These are phyloP conservation scores for Spodoptera frugiperda DNA, from an alignment of 1,140 invertebrate species.

Conservation along the genomic window DNA sequence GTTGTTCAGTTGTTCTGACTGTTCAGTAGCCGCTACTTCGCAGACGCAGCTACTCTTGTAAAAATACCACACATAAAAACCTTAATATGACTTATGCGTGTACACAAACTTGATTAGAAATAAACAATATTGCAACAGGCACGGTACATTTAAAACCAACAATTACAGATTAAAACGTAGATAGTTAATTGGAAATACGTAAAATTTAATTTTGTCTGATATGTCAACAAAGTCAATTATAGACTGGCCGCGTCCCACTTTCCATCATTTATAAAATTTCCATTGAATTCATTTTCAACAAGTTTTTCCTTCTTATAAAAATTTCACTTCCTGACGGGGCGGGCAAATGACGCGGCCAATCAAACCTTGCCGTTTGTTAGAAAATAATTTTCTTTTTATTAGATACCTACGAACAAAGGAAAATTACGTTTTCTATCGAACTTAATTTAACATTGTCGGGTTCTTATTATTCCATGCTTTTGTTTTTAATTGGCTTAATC, in stretches of 20 bases:
- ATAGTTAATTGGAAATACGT: not conserved
- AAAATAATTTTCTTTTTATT: conserved; percentile 35
- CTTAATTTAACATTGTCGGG: conserved; percentile 19
- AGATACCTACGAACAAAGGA: conserved; percentile 32
- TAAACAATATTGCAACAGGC: too few species aligned
- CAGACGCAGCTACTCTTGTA: too few species aligned
- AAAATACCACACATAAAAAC: too few species aligned
- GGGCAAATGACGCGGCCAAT: conserved; percentile 31
- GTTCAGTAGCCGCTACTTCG: too few species aligned
- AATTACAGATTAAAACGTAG: too few species aligned
- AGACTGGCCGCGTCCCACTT: too few species aligned
- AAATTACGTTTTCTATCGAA: conserved; percentile 29
- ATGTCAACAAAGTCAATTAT: not conserved
- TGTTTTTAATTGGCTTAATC: conserved; percentile 34
- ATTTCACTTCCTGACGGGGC: conserved; percentile 24
- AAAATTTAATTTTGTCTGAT: not conserved
- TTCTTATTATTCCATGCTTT: conserved; percentile 15
- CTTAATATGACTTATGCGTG: too few species aligned
- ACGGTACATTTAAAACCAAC: too few species aligned
- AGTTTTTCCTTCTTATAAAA: not conserved
- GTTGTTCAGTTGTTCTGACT: too few species aligned
- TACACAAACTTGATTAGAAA: too few species aligned
- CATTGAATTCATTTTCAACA: too few species aligned
- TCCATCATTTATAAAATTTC: too few species aligned
- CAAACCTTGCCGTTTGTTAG: conserved; percentile 11